Evolutionary conservation across 2,888 invertebrate species (phyloP), one percentile per base, ranked within the genome.

Genomic region (Drosophila suboccidentalis): DNA sequence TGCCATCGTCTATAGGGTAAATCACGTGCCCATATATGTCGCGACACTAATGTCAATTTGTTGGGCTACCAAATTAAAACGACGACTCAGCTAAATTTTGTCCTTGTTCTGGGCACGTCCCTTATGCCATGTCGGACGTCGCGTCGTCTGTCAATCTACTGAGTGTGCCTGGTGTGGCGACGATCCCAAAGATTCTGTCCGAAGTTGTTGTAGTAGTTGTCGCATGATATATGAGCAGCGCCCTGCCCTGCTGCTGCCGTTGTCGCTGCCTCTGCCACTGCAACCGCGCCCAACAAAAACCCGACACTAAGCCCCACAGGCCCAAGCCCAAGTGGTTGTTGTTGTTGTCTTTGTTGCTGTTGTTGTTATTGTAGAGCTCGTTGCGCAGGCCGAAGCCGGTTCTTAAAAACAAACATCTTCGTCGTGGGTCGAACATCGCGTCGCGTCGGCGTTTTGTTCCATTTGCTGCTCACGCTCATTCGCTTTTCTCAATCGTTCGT

Each of bases 21-120:
- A 84, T 85, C 71, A 78, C 73, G 75, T 76, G 79, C 82, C 79
- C 74, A 49, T 69, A 63, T 54, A 57, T 58, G 78, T 44, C 74
- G 75, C 81, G 81, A 80, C 84, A 70, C 68, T 85, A 82, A 83
- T 85, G 83, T 77, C 83, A 86, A 88, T 88, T 83, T 83, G 88
- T 83, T 75, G 77, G 78, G 75, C 87, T 82, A 88, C 87, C 89
- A 85, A 72, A 87, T 78, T 75, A 78, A 77, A 80, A 63, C 71
- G 74, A 63, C 82, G 59, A 69, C 72, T 76, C 65, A 63, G 71
- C 85, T 63, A 76, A 78, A 49, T 59, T 54, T 61, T 67, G 71
- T 75, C 79, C 75, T 78, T 75, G 65, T 75, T 71, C 71, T 79
- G 76, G 59, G 58, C 78, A 71, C 78, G 78, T 67, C 67, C 59